These are phyloP conservation scores for Apis cerana DNA, from an alignment of 1,140 invertebrate species.

Conservation along the genomic window DNA sequence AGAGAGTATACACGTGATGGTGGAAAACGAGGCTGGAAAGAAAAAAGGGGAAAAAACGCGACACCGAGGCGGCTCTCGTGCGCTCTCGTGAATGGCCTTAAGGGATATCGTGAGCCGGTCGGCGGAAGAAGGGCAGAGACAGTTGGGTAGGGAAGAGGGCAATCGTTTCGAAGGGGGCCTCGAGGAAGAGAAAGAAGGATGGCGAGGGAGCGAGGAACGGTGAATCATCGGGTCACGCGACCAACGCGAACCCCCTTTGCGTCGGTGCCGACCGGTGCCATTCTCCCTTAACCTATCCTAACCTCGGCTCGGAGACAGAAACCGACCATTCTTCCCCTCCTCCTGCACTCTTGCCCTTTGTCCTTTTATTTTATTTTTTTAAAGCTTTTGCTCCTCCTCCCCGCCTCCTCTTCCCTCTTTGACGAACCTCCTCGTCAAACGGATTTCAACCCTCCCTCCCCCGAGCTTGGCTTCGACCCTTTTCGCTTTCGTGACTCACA, in stretches of 20 bases:
- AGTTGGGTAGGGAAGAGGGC: background rate
- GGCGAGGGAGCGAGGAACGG: constrained; percentile 29
- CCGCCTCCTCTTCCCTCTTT: background rate
- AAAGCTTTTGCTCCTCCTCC: background rate
- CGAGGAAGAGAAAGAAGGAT: constrained; percentile 27
- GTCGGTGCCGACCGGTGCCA: constrained; percentile 69
- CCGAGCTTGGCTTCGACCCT: background rate
- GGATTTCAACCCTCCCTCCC: background rate
- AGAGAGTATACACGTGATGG: too few relatives aligned
- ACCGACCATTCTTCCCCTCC: constrained; percentile 31
- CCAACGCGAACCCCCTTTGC: constrained; percentile 50
- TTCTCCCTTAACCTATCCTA: constrained; percentile 69
- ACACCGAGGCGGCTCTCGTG: constrained; percentile 42
- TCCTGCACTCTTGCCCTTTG: background rate
- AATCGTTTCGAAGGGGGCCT: constrained; percentile 16
- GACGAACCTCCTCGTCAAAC: background rate
- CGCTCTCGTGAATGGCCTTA: constrained; percentile 56
- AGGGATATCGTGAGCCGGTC: constrained; percentile 54
- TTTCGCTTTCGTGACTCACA: constrained; percentile 9
- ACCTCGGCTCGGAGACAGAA: constrained; percentile 51
- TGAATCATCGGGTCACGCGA: constrained; percentile 75
- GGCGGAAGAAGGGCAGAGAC: constrained; percentile 55
- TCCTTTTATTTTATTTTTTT: constrained; percentile 26
- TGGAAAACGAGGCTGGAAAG: background rate
- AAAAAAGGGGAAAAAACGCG: constrained; percentile 36